phyloP scores from a whole-genome alignment of 2,888 invertebrate genomes.

The Chaetogeoica ovagalla region DNA sequence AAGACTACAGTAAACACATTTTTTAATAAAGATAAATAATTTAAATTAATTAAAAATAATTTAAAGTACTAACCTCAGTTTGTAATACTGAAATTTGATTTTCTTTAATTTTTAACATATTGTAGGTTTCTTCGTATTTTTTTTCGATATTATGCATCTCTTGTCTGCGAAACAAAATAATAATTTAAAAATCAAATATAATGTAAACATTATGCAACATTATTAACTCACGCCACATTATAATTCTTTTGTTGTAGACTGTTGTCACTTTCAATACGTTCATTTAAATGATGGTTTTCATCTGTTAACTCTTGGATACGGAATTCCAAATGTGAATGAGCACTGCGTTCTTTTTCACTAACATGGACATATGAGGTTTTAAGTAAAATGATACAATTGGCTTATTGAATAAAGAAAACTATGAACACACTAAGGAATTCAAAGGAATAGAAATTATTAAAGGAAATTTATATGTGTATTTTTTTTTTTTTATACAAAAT shows the following conservation, averaged over 20 bases:
- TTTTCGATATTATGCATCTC: conserved; percentile 23
- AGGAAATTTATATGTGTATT: neutral
- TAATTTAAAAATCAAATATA: neutral
- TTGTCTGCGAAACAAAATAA: conserved; percentile 23
- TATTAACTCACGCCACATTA: conserved; percentile 23
- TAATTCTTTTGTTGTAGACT: conserved; percentile 15
- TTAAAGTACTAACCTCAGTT: conserved; percentile 34
- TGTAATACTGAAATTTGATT: conserved; percentile 48
- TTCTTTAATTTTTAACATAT: conserved; percentile 46
- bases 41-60: neutral
- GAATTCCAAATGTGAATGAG: conserved; percentile 41
- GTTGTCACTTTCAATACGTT: conserved; percentile 21
- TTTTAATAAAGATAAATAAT: neutral
- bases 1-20: neutral
- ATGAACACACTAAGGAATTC: neutral
- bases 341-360: conserved; percentile 28
- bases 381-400: neutral
- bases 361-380: neutral
- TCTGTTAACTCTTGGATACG: conserved; percentile 49
- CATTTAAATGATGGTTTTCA: conserved; percentile 49
- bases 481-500: neutral
- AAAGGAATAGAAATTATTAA: too few species aligned
- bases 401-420: neutral
- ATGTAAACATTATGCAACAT: neutral
- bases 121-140: conserved; percentile 47